Percentiles rank a stretch among this genome's conserved stretches.
These are phyloP conservation scores for Myanophis thanlyinensis DNA, from an alignment of 2,113 vertebrate genomes.

Conservation along the genomic window DNA sequence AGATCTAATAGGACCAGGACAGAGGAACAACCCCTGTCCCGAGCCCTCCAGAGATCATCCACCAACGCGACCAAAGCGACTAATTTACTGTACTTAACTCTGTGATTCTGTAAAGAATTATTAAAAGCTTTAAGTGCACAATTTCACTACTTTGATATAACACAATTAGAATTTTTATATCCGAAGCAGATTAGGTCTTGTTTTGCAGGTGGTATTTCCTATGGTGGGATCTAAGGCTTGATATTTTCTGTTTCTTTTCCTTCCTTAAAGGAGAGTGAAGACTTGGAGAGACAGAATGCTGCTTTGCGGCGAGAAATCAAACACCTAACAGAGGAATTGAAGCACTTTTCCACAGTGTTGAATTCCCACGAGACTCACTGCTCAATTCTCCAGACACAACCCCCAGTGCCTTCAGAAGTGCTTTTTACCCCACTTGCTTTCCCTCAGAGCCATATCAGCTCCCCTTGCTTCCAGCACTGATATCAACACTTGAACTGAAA, in stretches of 20 bases:
- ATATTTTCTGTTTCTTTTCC: slow-evolving; percentile 25
- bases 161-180: not conserved
- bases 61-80: too few relatives aligned
- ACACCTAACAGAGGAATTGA: slow-evolving; percentile 89
- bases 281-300: slow-evolving; percentile 90
- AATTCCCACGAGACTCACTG: slow-evolving; percentile 90
- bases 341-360: slow-evolving; percentile 86
- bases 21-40: too few relatives aligned
- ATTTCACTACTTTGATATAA: not conserved
- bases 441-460: slow-evolving; percentile 83
- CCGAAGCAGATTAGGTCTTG: not conserved
- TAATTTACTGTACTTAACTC: not conserved
- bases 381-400: slow-evolving; percentile 72
- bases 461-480: slow-evolving; percentile 90
- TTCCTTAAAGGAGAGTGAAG: slow-evolving; percentile 86
- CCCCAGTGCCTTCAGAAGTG: slow-evolving; percentile 75
- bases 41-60: too few relatives aligned
- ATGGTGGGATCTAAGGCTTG: not conserved
- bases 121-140: not conserved
- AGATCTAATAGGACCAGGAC: too few relatives aligned
- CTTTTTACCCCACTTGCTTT: slow-evolving; percentile 80
- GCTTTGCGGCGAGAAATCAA: slow-evolving; percentile 93
- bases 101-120: not conserved
- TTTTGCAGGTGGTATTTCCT: not conserved
- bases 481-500: not conserved